Evolutionary conservation across 2,113 vertebrate genomes (phyloP).

Genomic region (Tupaia tana): DNA sequence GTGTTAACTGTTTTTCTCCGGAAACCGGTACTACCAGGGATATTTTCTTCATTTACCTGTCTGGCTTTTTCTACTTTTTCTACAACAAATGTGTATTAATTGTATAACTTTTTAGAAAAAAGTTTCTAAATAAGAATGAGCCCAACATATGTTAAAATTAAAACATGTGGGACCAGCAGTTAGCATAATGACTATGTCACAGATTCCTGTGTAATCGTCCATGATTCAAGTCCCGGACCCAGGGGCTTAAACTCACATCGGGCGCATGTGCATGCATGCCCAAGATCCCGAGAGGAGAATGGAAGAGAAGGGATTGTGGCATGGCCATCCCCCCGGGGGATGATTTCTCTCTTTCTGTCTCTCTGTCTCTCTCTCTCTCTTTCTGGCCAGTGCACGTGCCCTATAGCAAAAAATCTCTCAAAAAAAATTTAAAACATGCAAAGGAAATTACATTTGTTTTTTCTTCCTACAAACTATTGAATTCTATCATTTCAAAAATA

Average conservation of each 20-base stretch:
- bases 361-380: too few relatives aligned
- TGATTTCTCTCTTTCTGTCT: too few relatives aligned
- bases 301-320: too few relatives aligned
- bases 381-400: too few relatives aligned
- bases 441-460: conserved; percentile 30
- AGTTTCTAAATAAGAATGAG: neutral
- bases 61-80: conserved; percentile 19
- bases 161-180: neutral
- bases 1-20: neutral
- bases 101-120: neutral
- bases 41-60: neutral
- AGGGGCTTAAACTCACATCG: too few relatives aligned
- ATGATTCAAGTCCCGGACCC: too few relatives aligned
- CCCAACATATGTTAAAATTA: conserved; percentile 26
- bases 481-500: conserved; percentile 6
- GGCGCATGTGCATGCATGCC: too few relatives aligned
- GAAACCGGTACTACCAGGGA: neutral
- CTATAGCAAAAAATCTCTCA: too few relatives aligned
- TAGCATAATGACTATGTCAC: too few relatives aligned
- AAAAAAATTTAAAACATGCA: conserved; percentile 29
- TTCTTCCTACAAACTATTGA: neutral
- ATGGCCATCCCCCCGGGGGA: too few relatives aligned
- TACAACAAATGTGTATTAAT: neutral
- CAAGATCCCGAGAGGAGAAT: too few relatives aligned
- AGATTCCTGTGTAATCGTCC: too few relatives aligned